Base-by-base conservation (phyloP, 23 tunicate genomes). In the Trididemnum nubilum region DNA sequence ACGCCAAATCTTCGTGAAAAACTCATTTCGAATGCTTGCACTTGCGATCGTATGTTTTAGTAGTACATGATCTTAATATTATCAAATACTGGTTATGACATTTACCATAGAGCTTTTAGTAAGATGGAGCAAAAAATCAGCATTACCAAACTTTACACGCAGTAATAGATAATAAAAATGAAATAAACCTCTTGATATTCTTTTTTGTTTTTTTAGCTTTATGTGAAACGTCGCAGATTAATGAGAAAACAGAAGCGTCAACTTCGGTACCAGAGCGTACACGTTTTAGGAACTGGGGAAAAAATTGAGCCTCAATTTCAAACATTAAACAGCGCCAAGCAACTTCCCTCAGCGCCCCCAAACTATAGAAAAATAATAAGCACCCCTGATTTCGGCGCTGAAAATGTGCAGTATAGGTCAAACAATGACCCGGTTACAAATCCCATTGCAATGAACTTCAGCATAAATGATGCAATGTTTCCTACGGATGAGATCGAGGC, bases 391-490 rank as follows among this genome's bases (percentile, higher is more conserved):
- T 57, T 75, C 0, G 72, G 76, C 77, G 77, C 67, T 9, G 31
- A 40, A 26, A n/a, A n/a, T n/a, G n/a, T n/a, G n/a, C 83, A 76
- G 66, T 33, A 51, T 18, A 67, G 38, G 54, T 9, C 15, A 44
- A 9, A 9, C 15, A 44, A 44, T 15, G 12, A 9, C 9, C 54
- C 54, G 12, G 12, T 15, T 15, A 44, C 54, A 44, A 44, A 71
- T 2, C 88, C 94, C 23, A 73, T 90, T 65, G 96, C 96, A 31
- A 84, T 90, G 88, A 79, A 86, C 32, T 88, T 90, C 74, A 90
- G 89, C 64, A 38, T 90, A 44, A 88, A 90, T 86, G 94, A 89
- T 61, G 85, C 89, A 0, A 64, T 84, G 40, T 34, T 84, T 23
- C 80, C 86, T 21, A 83, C 80, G 18, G 85, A 83, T 27, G 19